phyloP scores from a whole-genome alignment of 2,888 invertebrate genomes.

The Platypus cylindrus region DNA sequence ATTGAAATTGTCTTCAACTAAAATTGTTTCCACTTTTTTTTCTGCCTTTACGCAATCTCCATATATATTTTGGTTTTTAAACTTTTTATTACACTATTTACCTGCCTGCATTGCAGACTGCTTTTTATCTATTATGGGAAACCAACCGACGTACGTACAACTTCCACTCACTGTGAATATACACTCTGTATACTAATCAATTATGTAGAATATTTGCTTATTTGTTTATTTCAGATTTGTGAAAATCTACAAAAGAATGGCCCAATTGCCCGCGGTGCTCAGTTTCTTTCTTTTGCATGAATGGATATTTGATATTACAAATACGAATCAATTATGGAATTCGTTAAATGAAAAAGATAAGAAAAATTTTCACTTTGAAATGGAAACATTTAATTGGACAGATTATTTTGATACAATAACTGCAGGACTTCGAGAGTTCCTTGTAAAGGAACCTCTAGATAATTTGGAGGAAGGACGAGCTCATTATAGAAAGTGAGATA shows the following conservation, averaged over 20 bases:
- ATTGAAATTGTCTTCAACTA: too few relatives aligned
- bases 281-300: conserved; percentile 7
- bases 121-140: neutral
- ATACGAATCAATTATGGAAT: conserved; percentile 8
- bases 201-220: too few relatives aligned
- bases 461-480: conserved; percentile 7
- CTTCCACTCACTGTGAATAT: too few relatives aligned
- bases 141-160: conserved; percentile 3
- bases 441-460: conserved; percentile 7
- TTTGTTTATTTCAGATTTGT: conserved; percentile 6
- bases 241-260: conserved; percentile 8
- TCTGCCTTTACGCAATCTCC: too few relatives aligned
- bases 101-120: neutral
- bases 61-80: too few relatives aligned
- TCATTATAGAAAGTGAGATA: conserved; percentile 4
- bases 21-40: too few relatives aligned
- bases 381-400: conserved; percentile 9
- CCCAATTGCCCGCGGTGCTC: conserved; percentile 5
- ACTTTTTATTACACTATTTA: neutral
- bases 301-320: conserved; percentile 7
- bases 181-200: too few relatives aligned
- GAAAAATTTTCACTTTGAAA: conserved; percentile 12
- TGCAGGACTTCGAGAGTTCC: conserved; percentile 6
- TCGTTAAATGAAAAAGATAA: conserved; percentile 8
- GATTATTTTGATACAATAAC: conserved; percentile 9